Percentiles rank a stretch among this genome's conserved stretches.
phyloP scores from a whole-genome alignment of 1,140 invertebrate species.

The Drosophila kanapiae region DNA sequence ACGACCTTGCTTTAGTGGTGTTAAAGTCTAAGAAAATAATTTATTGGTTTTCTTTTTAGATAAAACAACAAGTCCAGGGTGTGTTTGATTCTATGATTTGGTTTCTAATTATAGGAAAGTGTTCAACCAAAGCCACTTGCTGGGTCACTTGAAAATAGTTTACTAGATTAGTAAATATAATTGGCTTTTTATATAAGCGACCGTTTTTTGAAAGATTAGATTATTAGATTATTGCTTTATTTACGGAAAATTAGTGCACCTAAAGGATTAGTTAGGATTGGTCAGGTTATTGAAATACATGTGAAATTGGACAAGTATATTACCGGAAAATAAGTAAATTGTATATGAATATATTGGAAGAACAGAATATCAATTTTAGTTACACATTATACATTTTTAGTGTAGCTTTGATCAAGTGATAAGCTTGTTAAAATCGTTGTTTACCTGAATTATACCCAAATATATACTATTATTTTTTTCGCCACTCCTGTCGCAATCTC shows the following conservation, averaged over 20 bases:
- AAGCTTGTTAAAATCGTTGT: not conserved
- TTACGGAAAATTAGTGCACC: not conserved
- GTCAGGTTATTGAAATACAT: not conserved
- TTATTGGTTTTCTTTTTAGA: not conserved
- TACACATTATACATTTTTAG: too few relatives aligned
- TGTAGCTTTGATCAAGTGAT: not conserved
- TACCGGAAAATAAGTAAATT: not conserved
- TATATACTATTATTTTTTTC: not conserved
- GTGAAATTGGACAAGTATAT: not conserved
- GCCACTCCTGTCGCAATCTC: slow-evolving; percentile 30
- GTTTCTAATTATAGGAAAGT: slow-evolving; percentile 20
- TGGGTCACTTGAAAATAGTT: not conserved
- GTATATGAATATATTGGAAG: not conserved
- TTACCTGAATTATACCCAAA: not conserved
- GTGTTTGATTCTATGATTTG: slow-evolving; percentile 7
- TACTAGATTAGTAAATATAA: not conserved
- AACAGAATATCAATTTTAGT: not conserved
- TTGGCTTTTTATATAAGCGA: not conserved
- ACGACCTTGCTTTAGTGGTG: slow-evolving; percentile 2
- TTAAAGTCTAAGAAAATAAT: not conserved
- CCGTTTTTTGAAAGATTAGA: not conserved
- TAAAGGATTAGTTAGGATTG: slow-evolving; percentile 7
- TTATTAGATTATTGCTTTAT: slow-evolving; percentile 5
- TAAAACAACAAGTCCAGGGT: not conserved
- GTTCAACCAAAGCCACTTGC: not conserved